Evolutionary conservation across 2,113 vertebrate species (phyloP).

Genomic region (Turnix velox): DNA sequence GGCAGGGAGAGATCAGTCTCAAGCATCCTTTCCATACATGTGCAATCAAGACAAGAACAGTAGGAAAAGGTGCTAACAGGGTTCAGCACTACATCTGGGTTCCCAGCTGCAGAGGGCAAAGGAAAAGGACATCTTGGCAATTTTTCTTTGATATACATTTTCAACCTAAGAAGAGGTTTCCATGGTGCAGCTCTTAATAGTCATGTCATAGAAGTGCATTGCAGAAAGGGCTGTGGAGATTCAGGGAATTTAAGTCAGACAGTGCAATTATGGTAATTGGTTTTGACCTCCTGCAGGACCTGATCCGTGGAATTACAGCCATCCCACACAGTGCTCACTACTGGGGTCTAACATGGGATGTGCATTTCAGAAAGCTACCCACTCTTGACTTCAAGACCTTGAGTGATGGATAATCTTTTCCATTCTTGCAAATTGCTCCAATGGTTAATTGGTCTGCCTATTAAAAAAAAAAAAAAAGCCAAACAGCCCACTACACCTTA

Average conservation of each 20-base stretch:
- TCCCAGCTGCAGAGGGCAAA: neutral
- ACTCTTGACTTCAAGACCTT: conserved; percentile 3
- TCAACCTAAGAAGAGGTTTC: neutral
- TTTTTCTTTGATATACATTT: neutral
- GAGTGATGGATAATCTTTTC: conserved; percentile 29
- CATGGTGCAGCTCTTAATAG: neutral
- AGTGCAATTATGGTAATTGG: conserved; percentile 43
- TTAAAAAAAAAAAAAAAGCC: neutral
- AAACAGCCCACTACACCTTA: neutral
- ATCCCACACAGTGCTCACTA: fast-evolving
- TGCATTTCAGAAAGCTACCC: conserved; percentile 20
- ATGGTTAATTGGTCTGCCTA: conserved; percentile 42
- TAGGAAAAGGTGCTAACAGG: fast-evolving
- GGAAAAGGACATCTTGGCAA: neutral
- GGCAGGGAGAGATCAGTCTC: neutral
- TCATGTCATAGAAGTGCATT: neutral
- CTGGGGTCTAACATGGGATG: neutral
- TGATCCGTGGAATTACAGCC: neutral
- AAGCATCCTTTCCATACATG: neutral
- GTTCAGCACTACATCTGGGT: fast-evolving
- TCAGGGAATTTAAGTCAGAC: conserved; percentile 19
- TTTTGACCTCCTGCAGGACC: conserved; percentile 39
- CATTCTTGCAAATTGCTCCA: conserved; percentile 46
- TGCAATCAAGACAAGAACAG: fast-evolving
- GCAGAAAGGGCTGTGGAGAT: neutral